Conservation (phyloP, 2,888 invertebrate genomes). For the Chrysina gloriosa region DNA sequence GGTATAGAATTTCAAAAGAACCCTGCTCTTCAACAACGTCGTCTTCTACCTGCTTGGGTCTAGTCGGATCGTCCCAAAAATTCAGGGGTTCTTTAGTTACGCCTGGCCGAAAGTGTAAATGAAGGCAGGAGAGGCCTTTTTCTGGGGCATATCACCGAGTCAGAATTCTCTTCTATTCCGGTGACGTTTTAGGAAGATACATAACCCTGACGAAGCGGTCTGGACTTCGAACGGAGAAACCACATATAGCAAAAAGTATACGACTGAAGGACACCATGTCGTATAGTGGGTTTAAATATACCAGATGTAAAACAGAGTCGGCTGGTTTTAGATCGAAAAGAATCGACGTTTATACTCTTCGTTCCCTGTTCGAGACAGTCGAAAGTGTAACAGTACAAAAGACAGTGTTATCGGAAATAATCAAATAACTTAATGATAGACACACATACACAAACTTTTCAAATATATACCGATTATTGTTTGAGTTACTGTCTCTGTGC, state of each 20-base stretch:
- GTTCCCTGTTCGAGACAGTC: too few relatives aligned
- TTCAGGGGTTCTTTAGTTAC: conserved; percentile 29
- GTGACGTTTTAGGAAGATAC: conserved; percentile 29
- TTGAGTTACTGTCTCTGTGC: too few relatives aligned
- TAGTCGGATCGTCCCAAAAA: conserved; percentile 21
- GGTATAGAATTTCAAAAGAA: conserved; percentile 34
- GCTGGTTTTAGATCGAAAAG: too few relatives aligned
- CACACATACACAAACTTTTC: too few relatives aligned
- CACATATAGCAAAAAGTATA: conserved; percentile 15
- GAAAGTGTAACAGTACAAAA: too few relatives aligned
- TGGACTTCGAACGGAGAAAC: conserved; percentile 9
- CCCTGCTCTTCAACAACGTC: conserved; percentile 22
- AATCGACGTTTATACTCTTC: too few relatives aligned
- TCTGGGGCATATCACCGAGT: neutral
- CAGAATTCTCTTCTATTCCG: conserved; percentile 22
- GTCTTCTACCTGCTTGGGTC: conserved; percentile 24
- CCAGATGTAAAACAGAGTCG: too few relatives aligned
- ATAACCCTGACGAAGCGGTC: conserved; percentile 8
- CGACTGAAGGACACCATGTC: conserved; percentile 7
- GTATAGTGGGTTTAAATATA: too few relatives aligned
- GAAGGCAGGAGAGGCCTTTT: conserved; percentile 13
- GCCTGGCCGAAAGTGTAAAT: conserved; percentile 27
- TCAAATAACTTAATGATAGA: too few relatives aligned
- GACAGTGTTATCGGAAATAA: too few relatives aligned
- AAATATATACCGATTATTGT: too few relatives aligned